phyloP scores from a whole-genome alignment of 1,140 invertebrate genomes.

The Copidosoma floridanum region DNA sequence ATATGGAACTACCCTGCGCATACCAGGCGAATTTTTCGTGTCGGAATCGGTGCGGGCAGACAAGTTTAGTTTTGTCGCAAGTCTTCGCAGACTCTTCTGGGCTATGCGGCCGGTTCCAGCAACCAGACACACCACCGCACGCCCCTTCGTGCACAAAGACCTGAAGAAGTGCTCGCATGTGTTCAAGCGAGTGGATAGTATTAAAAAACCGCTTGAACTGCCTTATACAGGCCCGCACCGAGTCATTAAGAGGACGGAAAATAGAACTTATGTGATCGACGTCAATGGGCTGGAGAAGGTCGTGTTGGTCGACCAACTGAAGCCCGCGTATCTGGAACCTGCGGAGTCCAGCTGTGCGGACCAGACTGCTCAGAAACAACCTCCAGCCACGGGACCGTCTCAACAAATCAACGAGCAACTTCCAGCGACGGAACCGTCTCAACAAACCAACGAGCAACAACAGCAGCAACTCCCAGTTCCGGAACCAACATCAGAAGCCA shows the following conservation, averaged over 20 bases:
- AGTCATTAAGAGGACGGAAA: background rate
- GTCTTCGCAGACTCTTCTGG: too few species aligned
- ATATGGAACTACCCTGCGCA: constrained; percentile 36
- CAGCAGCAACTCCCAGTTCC: too few species aligned
- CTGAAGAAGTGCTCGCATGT: background rate
- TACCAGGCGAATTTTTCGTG: constrained; percentile 43
- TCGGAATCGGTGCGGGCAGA: constrained; percentile 13
- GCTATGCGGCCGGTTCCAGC: background rate
- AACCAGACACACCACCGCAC: background rate
- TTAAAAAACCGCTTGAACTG: background rate
- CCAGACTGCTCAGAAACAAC: too few species aligned
- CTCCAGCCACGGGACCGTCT: too few species aligned
- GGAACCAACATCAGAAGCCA: background rate
- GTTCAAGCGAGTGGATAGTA: background rate
- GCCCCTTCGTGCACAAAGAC: constrained; percentile 15
- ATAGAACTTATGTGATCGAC: background rate
- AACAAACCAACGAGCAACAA: too few species aligned
- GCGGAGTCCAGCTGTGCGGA: background rate
- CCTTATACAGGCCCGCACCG: background rate
- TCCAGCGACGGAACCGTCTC: background rate
- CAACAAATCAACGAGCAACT: too few species aligned
- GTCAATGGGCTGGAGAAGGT: background rate
- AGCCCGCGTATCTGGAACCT: background rate
- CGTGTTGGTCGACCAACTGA: background rate
- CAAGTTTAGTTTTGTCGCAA: constrained; percentile 20